These are phyloP conservation scores for Smittia aterrima DNA, from an alignment of 2,888 invertebrate species.

Conservation along the genomic window DNA sequence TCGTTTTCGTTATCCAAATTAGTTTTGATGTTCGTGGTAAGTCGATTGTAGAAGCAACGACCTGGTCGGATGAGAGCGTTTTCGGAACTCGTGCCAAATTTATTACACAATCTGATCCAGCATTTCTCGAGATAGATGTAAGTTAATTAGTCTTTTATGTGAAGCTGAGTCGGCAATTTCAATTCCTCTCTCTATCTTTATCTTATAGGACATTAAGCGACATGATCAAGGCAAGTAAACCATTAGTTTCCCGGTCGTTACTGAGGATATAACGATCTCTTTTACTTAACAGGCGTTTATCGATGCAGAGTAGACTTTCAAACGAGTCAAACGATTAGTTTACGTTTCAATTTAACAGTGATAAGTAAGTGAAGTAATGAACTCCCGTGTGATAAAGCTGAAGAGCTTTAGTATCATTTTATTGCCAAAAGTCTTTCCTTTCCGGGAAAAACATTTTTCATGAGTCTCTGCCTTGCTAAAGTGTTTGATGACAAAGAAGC, in stretches of 20 bases:
- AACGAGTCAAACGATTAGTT: constrained; percentile 57
- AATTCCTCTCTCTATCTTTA: constrained; percentile 53
- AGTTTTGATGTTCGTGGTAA: constrained; percentile 58
- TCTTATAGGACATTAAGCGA: constrained; percentile 56
- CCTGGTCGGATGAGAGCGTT: constrained; percentile 55
- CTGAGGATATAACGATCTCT: neutral
- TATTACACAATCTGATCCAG: constrained; percentile 41
- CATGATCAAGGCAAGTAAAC: constrained; percentile 55
- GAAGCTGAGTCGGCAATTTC: constrained; percentile 42
- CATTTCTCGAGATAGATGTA: constrained; percentile 42
- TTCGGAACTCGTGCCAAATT: constrained; percentile 57
- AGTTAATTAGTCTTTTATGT: constrained; percentile 31
- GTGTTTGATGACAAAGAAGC: constrained; percentile 3
- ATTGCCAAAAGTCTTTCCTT: neutral
- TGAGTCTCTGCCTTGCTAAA: neutral
- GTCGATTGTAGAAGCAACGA: constrained; percentile 54
- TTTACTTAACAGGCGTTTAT: constrained; percentile 49
- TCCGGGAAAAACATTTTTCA: neutral
- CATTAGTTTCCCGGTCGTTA: constrained; percentile 6
- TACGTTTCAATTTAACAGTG: constrained; percentile 58
- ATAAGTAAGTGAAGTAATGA: constrained; percentile 55
- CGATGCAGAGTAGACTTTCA: constrained; percentile 60
- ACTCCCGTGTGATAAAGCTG: neutral
- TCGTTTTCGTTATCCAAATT: constrained; percentile 42
- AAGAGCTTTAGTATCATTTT: too few relatives aligned